Base-by-base conservation (phyloP, 1,140 invertebrate species). In the Drosophila sp. region DNA sequence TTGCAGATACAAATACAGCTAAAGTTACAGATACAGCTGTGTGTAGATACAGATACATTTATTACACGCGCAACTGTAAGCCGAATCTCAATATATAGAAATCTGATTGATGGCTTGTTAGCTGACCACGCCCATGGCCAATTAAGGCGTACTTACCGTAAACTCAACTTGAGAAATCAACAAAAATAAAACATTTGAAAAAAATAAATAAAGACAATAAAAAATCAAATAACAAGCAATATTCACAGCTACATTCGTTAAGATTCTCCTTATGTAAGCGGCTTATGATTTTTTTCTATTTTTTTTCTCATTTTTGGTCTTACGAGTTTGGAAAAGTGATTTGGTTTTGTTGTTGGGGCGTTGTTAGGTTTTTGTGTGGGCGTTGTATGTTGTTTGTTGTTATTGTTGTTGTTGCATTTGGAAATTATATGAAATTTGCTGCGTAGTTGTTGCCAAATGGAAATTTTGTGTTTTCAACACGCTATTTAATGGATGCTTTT, bases 181-280 rank as follows among this genome's bases (percentile, higher is more conserved):
- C 14, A 58, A 11, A 58, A n/a, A 57, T 8, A 50, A 50, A 21
- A 21, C 21, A 21, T 21, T 21, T 14, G 2, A 21, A 21, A 25
- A 50, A 14, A 40, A 38, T 11, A 40, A 29, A 4, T 29, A 21
- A 4, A 34, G 29, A 40, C 40, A 63, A 54, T n/a, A 21, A 46
- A 45, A 54, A 53, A 53, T 53, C 41, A 36, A 65, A 63, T 63
- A 36, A 56, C 62, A 65, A 46, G 51, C 51, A 40, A 65, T 54
- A 36, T 65, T 21, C 21, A 21, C 4, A 21, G 51, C 51, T 29
- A 65, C 45, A 36, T 65, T 21, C 21, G 4, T 21, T 2, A 21
- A 21, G 21, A 21, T 21, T 56, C 40, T 46, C 46, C 40, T 65
- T 65, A 65, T 56, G 62, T 56, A 65, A 65, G 62, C 50, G 40